Base-by-base conservation (phyloP, 2,888 invertebrate genomes). In the Beris chalybata region DNA sequence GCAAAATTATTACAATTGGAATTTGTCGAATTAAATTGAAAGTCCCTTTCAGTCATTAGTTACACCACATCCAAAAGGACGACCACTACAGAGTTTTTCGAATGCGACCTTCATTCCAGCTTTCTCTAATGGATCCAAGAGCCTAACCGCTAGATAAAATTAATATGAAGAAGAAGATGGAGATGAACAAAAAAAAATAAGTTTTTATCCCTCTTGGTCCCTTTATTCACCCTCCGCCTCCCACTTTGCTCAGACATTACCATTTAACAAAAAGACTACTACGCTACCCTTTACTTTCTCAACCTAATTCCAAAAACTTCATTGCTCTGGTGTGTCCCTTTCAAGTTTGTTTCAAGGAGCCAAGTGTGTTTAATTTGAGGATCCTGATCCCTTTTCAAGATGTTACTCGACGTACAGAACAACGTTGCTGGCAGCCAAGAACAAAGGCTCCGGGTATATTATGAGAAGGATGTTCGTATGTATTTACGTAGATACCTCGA, bases 321-420 rank as follows among this genome's bases (percentile, higher is more conserved):
- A 53, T 53, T 53, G 53, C 53, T 61, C 5, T 22, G n/a, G 48
- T 48, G 11, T 47, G 44, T 59, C 58, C 61, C 50, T 61, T 61
- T 61, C 61, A 43, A 61, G 52, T 52, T 32, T 43, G 61, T 32
- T 50, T 50, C 48, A 61, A 15, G 52, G 61, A 61, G 54, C 54
- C 64, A 64, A 64, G 64, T 64, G 64, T 54, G 64, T 30, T 64
- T 64, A 64, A 64, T 64, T 54, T 64, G 64, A 64, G 54, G 44
- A 53, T 61, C 50, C 52, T 50, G 61, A 61, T 61, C 61, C 61
- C 61, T 47, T 61, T 38, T 61, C 50, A 61, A 61, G 61, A 61
- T 61, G 48, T 61, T 52, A 43, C 38, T 38, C 52, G 38, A 38
- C 31, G 29, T 52, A 45, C 11, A 12, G 44, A 32, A 30, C 61